phyloP scores from a whole-genome alignment of 1,140 invertebrate genomes.

The Anastatus disparis region DNA sequence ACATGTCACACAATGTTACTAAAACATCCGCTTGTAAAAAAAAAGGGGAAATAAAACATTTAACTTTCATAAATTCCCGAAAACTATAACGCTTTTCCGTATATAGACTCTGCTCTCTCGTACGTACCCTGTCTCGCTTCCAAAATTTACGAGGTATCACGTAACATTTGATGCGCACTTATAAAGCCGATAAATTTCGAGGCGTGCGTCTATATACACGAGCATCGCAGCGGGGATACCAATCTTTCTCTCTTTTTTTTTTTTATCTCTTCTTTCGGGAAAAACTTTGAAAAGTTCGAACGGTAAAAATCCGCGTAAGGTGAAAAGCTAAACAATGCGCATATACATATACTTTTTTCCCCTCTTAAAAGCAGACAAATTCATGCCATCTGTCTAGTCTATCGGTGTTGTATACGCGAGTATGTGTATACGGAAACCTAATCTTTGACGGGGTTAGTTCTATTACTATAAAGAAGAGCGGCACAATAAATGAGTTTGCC shows the following conservation, averaged over 20 bases:
- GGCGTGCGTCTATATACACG: no score
- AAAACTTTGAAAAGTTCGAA: slow-evolving; percentile 2
- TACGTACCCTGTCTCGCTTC: not conserved
- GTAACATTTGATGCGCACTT: slow-evolving; percentile 17
- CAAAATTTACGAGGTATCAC: slow-evolving; percentile 21
- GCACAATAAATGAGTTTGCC: no score
- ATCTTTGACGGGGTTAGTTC: slow-evolving; percentile 54
- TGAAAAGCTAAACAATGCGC: slow-evolving; percentile 21
- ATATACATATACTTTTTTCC: no score
- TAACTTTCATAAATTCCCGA: no score
- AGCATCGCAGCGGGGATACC: not conserved
- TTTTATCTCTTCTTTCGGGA: no score
- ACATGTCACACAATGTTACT: not conserved
- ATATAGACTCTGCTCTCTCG: no score
- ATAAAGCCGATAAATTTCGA: slow-evolving; percentile 37
- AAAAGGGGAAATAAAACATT: not conserved
- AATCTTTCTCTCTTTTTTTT: not conserved
- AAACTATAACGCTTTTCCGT: no score
- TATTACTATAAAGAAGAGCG: no score
- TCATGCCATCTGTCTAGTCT: slow-evolving; percentile 57
- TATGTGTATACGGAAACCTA: slow-evolving; percentile 59
- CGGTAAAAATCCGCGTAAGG: slow-evolving; percentile 38
- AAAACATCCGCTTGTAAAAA: not conserved
- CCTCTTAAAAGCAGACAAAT: no score
- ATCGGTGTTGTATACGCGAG: slow-evolving; percentile 44